A percentile compares a stretch with the other conserved stretches of the same genome.
phyloP scores from a whole-genome alignment of 2,797 vertebrate genomes.

The Labroides dimidiatus region DNA sequence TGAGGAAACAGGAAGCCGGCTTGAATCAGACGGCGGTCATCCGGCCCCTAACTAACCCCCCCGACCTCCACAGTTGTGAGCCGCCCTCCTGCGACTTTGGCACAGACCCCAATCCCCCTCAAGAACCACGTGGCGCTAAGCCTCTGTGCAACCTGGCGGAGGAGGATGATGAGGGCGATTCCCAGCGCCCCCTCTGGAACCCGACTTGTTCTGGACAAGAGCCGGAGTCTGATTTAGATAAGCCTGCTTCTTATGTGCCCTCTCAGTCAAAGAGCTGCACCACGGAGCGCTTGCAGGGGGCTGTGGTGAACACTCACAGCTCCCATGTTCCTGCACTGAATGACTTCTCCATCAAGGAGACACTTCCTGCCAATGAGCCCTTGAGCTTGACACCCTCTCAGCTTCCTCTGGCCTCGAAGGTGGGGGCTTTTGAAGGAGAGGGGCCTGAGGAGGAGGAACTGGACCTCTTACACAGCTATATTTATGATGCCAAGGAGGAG shows the following conservation, averaged over 20 bases:
- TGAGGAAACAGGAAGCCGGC: constrained; percentile 97
- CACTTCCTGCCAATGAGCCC: constrained; percentile 74
- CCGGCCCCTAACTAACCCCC: constrained; percentile 98
- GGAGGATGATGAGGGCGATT: constrained; percentile 83
- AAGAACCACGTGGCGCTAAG: constrained; percentile 91
- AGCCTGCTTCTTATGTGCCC: constrained; percentile 84
- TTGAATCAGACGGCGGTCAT: constrained; percentile 99
- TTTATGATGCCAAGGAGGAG: constrained; percentile 88
- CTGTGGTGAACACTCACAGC: constrained; percentile 86
- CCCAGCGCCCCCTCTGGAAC: constrained; percentile 71
- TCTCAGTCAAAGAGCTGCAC: constrained; percentile 79
- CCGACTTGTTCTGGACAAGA: constrained; percentile 80
- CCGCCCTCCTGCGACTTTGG: constrained; percentile 86
- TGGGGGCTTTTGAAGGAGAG: constrained; percentile 72
- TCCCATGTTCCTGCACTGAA: constrained; percentile 82
- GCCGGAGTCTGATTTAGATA: constrained; percentile 77
- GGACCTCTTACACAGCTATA: constrained; percentile 91
- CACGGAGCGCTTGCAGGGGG: constrained; percentile 85
- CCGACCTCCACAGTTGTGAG: constrained; percentile 83
- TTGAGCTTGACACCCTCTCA: constrained; percentile 71
- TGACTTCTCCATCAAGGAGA: constrained; percentile 71
- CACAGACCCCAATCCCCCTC: constrained; percentile 87
- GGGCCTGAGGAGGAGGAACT: constrained; percentile 87
- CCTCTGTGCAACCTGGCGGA: constrained; percentile 90
- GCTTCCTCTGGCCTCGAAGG: constrained; percentile 81